Percentiles rank a stretch among this genome's conserved stretches.
phyloP scores from a whole-genome alignment of 1,140 invertebrate species.

The Drosophila novamexicana region DNA sequence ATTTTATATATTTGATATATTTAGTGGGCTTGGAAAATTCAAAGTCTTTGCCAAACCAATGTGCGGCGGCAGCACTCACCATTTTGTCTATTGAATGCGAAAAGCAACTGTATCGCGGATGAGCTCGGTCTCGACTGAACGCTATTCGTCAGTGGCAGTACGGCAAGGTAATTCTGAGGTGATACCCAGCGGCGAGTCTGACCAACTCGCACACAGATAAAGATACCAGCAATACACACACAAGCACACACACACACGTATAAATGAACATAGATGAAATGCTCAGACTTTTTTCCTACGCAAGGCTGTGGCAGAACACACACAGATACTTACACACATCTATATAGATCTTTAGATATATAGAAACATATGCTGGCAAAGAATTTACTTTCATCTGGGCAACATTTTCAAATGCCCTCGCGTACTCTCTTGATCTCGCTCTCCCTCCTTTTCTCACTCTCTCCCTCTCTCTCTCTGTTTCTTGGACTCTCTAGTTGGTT shows the following conservation, averaged over 20 bases:
- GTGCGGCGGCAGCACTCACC: conserved; percentile 70
- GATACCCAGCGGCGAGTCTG: conserved; percentile 59
- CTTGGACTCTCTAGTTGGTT: conserved; percentile 26
- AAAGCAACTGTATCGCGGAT: conserved; percentile 84
- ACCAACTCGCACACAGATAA: conserved; percentile 31
- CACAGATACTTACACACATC: conserved; percentile 22
- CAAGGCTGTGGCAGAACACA: conserved; percentile 43
- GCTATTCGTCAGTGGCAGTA: conserved; percentile 78
- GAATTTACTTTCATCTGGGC: conserved; percentile 82
- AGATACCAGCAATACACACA: not conserved
- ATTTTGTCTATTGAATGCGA: conserved; percentile 84
- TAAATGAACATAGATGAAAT: conserved; percentile 47
- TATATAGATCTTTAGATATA: not conserved
- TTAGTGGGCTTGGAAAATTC: not conserved
- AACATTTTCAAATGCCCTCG: conserved; percentile 54
- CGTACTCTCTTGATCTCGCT: not conserved
- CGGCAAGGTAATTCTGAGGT: conserved; percentile 84
- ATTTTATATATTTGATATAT: conserved; percentile 8
- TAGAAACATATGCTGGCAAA: conserved; percentile 47
- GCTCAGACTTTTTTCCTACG: conserved; percentile 47
- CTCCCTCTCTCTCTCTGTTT: conserved; percentile 36
- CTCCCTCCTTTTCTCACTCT: conserved; percentile 23
- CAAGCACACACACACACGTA: conserved; percentile 13
- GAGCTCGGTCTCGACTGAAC: conserved; percentile 85
- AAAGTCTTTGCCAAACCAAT: not conserved